phyloP scores from a whole-genome alignment of 1,140 invertebrate genomes.

The Drosophila sulfurigaster region DNA sequence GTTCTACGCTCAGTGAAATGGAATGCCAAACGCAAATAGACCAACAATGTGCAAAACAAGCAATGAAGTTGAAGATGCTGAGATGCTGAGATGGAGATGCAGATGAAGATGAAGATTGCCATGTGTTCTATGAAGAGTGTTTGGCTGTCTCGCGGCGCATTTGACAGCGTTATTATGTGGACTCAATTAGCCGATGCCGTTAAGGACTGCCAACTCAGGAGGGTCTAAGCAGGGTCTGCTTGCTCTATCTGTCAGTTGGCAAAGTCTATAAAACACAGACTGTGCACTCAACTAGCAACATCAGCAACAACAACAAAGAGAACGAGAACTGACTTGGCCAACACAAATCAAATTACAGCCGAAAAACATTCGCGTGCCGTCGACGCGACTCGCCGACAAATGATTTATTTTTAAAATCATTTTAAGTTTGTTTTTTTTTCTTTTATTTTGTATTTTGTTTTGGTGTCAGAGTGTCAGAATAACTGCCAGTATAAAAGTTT shows the following conservation, averaged over 20 bases:
- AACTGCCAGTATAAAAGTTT: conserved; percentile 18
- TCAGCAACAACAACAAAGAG: background rate
- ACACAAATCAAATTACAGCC: conserved; percentile 26
- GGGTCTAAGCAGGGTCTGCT: conserved; percentile 22
- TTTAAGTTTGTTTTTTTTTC: conserved; percentile 20
- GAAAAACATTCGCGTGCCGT: conserved; percentile 70
- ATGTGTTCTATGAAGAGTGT: conserved; percentile 49
- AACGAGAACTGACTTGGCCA: conserved; percentile 5
- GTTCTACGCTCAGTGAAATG: conserved; percentile 54
- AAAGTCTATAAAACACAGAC: conserved; percentile 55
- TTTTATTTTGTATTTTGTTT: conserved; percentile 6
- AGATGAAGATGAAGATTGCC: conserved; percentile 43
- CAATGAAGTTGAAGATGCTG: conserved; percentile 28
- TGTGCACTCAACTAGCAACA: background rate
- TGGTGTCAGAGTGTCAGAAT: conserved; percentile 63
- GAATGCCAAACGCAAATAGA: conserved; percentile 79
- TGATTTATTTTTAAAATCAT: conserved; percentile 75
- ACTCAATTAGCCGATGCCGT: conserved; percentile 66
- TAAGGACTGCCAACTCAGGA: conserved; percentile 14
- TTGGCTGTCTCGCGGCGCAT: background rate
- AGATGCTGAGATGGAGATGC: background rate
- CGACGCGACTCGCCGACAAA: conserved; percentile 41
- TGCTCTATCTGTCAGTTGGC: conserved; percentile 61
- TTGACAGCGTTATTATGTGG: conserved; percentile 73
- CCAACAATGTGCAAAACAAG: conserved; percentile 77